These are phyloP conservation scores for Pachycephus smyrnensis DNA, from an alignment of 2,888 invertebrate genomes.

Conservation along the genomic window DNA sequence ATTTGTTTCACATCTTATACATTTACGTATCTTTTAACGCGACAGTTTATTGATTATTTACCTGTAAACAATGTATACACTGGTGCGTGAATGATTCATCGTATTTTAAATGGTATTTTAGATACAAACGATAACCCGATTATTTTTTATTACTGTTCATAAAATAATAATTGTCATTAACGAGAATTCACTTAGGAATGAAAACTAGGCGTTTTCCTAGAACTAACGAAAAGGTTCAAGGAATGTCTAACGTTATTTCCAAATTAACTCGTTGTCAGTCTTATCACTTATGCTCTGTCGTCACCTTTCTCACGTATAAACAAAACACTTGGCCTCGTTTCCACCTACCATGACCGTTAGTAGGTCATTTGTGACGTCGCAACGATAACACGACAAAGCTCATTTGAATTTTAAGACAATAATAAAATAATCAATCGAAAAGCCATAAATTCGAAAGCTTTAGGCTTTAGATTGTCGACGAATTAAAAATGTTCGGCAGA, in stretches of 20 bases:
- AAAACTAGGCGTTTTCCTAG: background rate
- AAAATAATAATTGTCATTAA: too few species aligned
- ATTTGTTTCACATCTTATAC: background rate
- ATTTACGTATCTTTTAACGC: background rate
- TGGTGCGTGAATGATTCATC: too few species aligned
- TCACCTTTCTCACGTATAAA: background rate
- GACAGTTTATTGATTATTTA: background rate
- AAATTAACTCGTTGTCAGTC: background rate
- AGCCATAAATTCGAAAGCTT: background rate
- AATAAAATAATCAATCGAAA: background rate
- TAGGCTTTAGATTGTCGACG: background rate
- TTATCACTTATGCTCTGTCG: background rate
- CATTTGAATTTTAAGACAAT: too few species aligned
- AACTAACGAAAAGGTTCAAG: background rate
- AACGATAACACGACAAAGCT: background rate
- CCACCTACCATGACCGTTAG: background rate
- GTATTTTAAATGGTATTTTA: too few species aligned
- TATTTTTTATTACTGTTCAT: too few species aligned
- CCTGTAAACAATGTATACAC: too few species aligned
- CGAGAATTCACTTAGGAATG: too few species aligned
- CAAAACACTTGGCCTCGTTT: background rate
- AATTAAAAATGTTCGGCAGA: background rate
- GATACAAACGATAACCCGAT: too few species aligned
- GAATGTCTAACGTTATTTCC: background rate
- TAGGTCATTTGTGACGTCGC: background rate